Conservation (phyloP, 2,113 vertebrate species). For the Pelvicachromis taeniatus region DNA sequence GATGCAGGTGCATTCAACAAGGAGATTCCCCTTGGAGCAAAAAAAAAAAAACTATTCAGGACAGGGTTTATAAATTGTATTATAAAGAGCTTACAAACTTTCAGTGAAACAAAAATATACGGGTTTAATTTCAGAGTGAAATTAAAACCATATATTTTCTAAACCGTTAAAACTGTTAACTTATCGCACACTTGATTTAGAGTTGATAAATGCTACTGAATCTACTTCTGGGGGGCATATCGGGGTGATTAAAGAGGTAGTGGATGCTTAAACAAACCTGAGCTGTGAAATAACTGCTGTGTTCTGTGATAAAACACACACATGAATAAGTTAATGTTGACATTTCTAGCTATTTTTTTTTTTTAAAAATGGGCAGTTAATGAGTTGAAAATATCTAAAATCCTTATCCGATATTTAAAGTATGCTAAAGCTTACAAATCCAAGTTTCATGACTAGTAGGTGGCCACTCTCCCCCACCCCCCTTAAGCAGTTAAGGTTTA, state of each 20-base stretch:
- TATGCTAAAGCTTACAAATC: neutral
- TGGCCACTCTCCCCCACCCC: neutral
- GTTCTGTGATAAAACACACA: neutral
- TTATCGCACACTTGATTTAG: neutral
- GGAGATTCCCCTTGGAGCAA: neutral
- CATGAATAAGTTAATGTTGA: neutral
- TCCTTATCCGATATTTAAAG: neutral
- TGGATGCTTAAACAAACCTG: neutral
- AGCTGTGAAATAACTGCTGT: neutral
- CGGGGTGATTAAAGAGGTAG: neutral
- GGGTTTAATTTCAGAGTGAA: no score
- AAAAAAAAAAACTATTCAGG: neutral
- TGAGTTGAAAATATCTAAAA: neutral
- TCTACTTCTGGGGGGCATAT: neutral
- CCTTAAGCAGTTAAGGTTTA: neutral
- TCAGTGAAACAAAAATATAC: neutral
- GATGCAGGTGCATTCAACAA: neutral
- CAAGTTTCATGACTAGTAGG: neutral
- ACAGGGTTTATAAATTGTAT: neutral
- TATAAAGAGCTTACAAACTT: neutral
- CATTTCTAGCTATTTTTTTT: neutral
- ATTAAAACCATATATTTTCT: neutral
- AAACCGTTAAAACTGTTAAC: neutral
- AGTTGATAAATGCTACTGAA: neutral
- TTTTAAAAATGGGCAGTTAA: neutral